Base-by-base conservation (phyloP, 2,797 vertebrate species). In the Spinibarbus caldwelli region DNA sequence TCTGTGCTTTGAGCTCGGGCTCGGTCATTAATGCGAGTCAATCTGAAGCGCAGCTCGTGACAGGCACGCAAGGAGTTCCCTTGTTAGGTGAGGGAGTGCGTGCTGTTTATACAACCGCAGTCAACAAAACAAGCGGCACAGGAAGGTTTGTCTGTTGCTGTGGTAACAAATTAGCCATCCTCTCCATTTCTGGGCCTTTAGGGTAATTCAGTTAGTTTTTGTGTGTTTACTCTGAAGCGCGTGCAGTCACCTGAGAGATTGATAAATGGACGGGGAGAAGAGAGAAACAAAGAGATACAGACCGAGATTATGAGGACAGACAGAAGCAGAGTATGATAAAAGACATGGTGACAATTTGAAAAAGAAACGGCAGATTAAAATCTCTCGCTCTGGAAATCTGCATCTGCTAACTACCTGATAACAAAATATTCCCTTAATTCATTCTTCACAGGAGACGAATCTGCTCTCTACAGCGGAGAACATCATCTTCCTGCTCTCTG, bases 171-270 rank as follows among this genome's bases (percentile, higher is more conserved):
- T 91, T 92, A 87, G 86, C 90, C 80, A 71, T 83, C 88, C 89
- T 90, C 52, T 64, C 79, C 78, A 78, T 88, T 85, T 81, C 79
- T 54, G 66, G 7, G 89, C 76, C 85, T 91, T 92, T 90, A 91
- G 90, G 86, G 91, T 89, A 90, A 91, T 91, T 93, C 85, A 90
- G 89, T 90, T 89, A 88, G 86, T 90, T 89, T 91, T 84, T 75
- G 88, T 91, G 73, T 92, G 87, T 92, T 90, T 91, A 89, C 86
- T 87, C 82, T 71, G 62, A 86, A 76, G 83, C 29, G 2, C 6
- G 15, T 66, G 52, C 78, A 86, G 80, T 64, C 81, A 86, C 38
- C 68, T 78, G 83, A 78, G 83, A 80, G 38, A 78, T 4, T 83
- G 52, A 68, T 70, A 77, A 77, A 71, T 52, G 34, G 14, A 83